Percentiles rank a stretch among this genome's conserved stretches.
These are phyloP conservation scores for Vireo griseus DNA, from an alignment of 2,797 vertebrate species.

Conservation along the genomic window DNA sequence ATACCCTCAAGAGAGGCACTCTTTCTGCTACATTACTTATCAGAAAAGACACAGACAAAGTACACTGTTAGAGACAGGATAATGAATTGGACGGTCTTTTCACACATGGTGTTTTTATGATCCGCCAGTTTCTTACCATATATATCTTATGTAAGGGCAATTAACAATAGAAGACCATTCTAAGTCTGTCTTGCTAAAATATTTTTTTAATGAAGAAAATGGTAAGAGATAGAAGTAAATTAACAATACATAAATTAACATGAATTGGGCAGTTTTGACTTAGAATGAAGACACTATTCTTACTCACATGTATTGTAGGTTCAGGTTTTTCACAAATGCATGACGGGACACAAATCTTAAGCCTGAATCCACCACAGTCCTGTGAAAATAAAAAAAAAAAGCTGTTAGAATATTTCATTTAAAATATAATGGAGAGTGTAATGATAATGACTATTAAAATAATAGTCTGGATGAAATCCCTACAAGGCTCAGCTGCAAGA, in stretches of 20 bases:
- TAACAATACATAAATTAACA: not conserved
- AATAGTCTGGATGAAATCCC: not conserved
- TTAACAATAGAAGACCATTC: not conserved
- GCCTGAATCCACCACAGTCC: conserved; percentile 92
- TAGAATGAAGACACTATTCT: not conserved
- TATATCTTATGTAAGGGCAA: not conserved
- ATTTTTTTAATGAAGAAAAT: not conserved
- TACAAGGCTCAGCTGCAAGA: not conserved
- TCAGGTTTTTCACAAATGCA: conserved; percentile 89
- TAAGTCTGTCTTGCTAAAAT: not conserved
- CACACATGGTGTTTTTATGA: not conserved
- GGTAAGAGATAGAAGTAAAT: not conserved
- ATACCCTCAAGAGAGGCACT: not conserved
- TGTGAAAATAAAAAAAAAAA: conserved; percentile 68
- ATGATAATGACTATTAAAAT: not conserved
- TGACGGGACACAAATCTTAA: conserved; percentile 88
- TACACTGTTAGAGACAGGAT: not conserved
- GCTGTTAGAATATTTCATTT: not conserved
- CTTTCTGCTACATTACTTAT: not conserved
- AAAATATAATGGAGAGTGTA: not conserved
- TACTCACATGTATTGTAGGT: conserved; percentile 93
- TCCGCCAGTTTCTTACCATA: not conserved
- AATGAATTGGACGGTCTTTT: not conserved
- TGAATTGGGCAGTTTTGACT: not conserved
- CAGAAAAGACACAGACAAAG: not conserved